Conservation (phyloP, 35 echinoderm and acorn worm species). For the Apostichopus parvimensis region DNA sequence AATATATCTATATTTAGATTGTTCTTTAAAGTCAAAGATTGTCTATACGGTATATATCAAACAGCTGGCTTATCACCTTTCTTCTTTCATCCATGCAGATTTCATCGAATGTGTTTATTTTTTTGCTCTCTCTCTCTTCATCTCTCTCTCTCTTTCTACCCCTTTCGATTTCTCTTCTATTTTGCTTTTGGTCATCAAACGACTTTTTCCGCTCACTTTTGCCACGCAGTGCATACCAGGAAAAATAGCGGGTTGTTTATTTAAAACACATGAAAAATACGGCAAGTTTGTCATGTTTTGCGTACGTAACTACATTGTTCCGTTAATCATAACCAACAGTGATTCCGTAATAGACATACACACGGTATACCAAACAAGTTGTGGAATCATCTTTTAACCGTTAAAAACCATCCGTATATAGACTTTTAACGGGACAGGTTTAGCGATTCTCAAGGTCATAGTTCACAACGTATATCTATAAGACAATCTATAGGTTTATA, state of each 20-base stretch:
- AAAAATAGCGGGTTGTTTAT: background rate
- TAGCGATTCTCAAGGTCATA: background rate
- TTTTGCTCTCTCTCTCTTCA: background rate
- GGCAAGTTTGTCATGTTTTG: background rate
- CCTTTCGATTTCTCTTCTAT: background rate
- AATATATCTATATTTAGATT: no score
- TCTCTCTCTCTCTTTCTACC: background rate
- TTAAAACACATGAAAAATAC: background rate
- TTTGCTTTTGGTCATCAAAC: background rate
- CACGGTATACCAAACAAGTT: background rate
- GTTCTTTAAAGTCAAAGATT: no score
- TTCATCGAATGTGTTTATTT: background rate
- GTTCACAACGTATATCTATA: background rate
- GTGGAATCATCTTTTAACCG: background rate
- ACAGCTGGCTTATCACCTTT: background rate
- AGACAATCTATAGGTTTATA: background rate
- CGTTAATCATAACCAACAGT: background rate
- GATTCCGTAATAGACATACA: background rate
- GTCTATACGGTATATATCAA: background rate
- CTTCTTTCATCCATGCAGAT: background rate
- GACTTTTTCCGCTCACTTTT: background rate
- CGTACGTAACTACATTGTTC: background rate
- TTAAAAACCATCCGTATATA: background rate
- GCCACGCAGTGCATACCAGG: background rate
- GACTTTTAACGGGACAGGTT: background rate